Evolutionary conservation across 30 jellyfish, hydroid and myxozoan species (phyloP).

Genomic region (Aurelia coerulea): DNA sequence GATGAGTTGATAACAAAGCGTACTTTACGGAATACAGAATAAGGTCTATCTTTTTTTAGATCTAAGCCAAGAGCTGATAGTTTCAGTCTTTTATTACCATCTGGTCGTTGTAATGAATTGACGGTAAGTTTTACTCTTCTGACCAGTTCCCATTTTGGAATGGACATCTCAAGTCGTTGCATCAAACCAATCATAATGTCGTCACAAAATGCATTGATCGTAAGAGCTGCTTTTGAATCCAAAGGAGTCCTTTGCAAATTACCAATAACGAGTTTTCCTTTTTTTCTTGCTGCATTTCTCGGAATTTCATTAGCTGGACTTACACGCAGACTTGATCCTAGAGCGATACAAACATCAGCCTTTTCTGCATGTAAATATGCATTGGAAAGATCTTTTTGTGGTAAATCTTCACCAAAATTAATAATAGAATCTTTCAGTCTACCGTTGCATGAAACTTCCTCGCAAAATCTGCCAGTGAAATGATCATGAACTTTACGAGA

Average conservation of each 20-base stretch:
- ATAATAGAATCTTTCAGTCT: slow-evolving; percentile 79
- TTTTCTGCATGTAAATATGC: slow-evolving; percentile 73
- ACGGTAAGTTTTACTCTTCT: slow-evolving; percentile 56
- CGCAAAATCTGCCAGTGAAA: slow-evolving; percentile 83
- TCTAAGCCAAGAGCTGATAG: slow-evolving; percentile 49
- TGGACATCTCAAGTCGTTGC: slow-evolving; percentile 62
- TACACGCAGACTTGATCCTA: slow-evolving; percentile 93
- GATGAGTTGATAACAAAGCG: background rate
- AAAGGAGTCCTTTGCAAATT: slow-evolving; percentile 88
- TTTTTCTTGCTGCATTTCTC: slow-evolving; percentile 37
- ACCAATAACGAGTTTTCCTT: slow-evolving; percentile 73
- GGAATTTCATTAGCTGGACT: slow-evolving; percentile 94
- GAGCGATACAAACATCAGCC: slow-evolving; percentile 86
- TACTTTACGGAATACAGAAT: slow-evolving; percentile 59
- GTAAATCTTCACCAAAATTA: slow-evolving; percentile 88
- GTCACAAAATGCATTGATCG: slow-evolving; percentile 90
- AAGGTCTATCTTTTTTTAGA: slow-evolving; percentile 56
- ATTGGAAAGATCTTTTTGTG: slow-evolving; percentile 49
- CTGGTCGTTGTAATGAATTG: background rate
- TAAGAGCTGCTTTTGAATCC: slow-evolving; percentile 47
- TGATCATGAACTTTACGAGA: slow-evolving; percentile 84
- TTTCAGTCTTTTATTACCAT: background rate
- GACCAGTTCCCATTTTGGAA: slow-evolving; percentile 84
- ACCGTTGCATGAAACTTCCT: slow-evolving; percentile 68
- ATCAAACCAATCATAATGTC: slow-evolving; percentile 74